A percentile compares a stretch with the other conserved stretches of the same genome.
Conservation (phyloP, 2,113 vertebrate species). For the Onychorhynchus coronatus region DNA sequence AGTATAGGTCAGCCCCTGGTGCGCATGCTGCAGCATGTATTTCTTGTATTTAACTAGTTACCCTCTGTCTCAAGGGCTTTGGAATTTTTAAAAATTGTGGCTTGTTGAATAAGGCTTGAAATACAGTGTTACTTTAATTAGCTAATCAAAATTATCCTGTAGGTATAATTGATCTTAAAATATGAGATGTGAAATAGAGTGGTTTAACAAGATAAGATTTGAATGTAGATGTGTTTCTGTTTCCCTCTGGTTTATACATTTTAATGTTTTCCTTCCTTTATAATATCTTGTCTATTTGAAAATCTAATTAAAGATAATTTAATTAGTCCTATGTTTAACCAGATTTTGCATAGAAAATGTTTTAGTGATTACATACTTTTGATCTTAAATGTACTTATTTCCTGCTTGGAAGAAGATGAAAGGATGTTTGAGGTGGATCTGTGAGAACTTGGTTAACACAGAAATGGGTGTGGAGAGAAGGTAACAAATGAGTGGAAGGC, state of each 20-base stretch:
- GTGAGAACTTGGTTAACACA: conserved; percentile 23
- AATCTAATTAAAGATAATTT: conserved; percentile 47
- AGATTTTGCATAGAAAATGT: conserved; percentile 36
- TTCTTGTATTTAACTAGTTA: neutral
- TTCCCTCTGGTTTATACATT: neutral
- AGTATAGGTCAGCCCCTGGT: neutral
- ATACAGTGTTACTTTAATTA: neutral
- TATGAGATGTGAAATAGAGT: neutral
- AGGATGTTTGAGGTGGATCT: neutral
- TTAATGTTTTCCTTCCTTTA: neutral
- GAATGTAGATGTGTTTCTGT: neutral
- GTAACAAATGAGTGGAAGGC: neutral
- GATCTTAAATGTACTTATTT: conserved; percentile 22
- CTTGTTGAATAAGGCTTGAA: neutral
- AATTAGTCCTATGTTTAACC: conserved; percentile 51
- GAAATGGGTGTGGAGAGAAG: neutral
- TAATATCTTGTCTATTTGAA: conserved; percentile 24
- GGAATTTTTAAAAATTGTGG: neutral
- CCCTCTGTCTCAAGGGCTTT: neutral
- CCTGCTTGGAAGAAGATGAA: conserved; percentile 52
- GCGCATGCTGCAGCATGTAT: fast-evolving
- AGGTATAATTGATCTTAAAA: neutral
- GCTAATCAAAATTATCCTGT: neutral
- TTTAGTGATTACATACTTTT: neutral
- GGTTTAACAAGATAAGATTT: neutral